Conservation (phyloP, 2,888 invertebrate genomes). For the Mythimna lalbum region DNA sequence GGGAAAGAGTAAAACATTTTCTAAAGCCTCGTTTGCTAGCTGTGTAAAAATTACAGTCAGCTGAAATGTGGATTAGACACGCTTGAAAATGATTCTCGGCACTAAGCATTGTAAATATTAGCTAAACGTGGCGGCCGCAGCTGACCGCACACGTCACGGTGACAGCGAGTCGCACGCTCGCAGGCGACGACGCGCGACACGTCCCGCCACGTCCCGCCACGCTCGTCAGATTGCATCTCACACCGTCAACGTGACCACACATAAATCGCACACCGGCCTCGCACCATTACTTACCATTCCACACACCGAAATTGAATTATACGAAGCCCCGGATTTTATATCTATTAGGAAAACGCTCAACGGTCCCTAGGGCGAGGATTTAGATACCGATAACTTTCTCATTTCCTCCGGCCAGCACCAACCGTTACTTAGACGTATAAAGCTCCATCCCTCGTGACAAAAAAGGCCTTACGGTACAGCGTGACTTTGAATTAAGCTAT, state of each 20-base stretch:
- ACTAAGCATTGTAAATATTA: constrained; percentile 72
- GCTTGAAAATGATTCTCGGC: constrained; percentile 72
- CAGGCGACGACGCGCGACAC: constrained; percentile 41
- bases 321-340: constrained; percentile 87
- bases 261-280: constrained; percentile 76
- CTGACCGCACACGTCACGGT: constrained; percentile 63
- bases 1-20: too few species aligned
- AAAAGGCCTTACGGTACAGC: constrained; percentile 69
- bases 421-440: constrained; percentile 79
- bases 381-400: constrained; percentile 89
- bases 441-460: constrained; percentile 74
- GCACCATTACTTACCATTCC: constrained; percentile 71
- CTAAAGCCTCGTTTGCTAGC: constrained; percentile 7
- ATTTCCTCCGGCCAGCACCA: constrained; percentile 84
- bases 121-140: constrained; percentile 62
- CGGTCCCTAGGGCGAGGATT: constrained; percentile 85
- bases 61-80: constrained; percentile 70
- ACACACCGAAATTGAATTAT: constrained; percentile 86
- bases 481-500: constrained; percentile 78
- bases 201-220: constrained; percentile 33
- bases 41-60: constrained; percentile 69
- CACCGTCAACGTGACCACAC: constrained; percentile 75
- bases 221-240: constrained; percentile 64
- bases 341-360: constrained; percentile 86
- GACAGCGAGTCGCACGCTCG: constrained; percentile 39